phyloP scores from a whole-genome alignment of 2,113 vertebrate species.

The Nesoenas mayeri region DNA sequence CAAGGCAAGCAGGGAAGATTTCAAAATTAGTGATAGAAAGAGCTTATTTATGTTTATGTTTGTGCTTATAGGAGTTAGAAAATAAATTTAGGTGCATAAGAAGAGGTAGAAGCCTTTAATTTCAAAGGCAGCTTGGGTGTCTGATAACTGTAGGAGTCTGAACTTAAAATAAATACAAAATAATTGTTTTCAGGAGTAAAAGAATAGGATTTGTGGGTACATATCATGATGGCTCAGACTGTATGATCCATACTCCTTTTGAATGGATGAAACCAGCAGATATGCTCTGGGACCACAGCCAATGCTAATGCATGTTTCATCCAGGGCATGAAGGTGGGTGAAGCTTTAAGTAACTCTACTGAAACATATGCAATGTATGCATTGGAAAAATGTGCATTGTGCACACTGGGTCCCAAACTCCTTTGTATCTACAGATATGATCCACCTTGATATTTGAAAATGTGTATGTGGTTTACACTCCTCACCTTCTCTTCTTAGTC shows the following conservation, averaged over 20 bases:
- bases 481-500: not conserved
- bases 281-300: not conserved
- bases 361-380: rapidly evolving
- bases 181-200: not conserved
- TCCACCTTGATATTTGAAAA: not conserved
- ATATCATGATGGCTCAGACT: not conserved
- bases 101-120: not conserved
- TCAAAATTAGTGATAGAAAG: not conserved
- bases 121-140: not conserved
- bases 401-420: not conserved
- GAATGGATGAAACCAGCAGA: not conserved
- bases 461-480: not conserved
- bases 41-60: conserved; percentile 24
- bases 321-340: not conserved
- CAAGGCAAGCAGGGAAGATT: not conserved
- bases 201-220: not conserved
- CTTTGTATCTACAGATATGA: not conserved
- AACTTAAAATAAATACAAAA: not conserved
- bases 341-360: not conserved
- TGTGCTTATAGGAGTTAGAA: not conserved
- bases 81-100: conserved; percentile 4
- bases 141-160: not conserved
- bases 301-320: not conserved
- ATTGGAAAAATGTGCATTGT: not conserved
- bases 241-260: not conserved